Evolutionary conservation across 2,888 invertebrate species (phyloP).

Genomic region (Aspidiotus destructor): DNA sequence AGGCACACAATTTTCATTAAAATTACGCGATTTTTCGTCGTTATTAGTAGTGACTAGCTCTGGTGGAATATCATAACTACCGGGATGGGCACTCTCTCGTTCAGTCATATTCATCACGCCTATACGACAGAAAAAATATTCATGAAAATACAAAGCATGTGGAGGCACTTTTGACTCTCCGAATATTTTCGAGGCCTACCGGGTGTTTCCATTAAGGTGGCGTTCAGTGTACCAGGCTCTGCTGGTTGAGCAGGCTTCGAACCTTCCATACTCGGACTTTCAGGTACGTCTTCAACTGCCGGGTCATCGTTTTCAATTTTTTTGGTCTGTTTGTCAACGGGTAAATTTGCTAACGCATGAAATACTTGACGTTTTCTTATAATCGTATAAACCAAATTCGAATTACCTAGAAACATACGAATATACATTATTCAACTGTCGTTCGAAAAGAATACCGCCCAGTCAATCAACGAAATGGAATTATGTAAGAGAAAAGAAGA

Average conservation of each 20-base stretch:
- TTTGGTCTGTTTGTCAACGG: conserved; percentile 56
- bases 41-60: conserved; percentile 34
- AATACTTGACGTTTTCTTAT: conserved; percentile 97
- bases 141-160: neutral
- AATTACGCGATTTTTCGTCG: conserved; percentile 7
- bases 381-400: conserved; percentile 96
- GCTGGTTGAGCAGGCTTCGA: conserved; percentile 74
- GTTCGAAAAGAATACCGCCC: no score
- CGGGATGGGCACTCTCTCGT: conserved; percentile 72
- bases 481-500: no score
- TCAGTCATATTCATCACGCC: conserved; percentile 90
- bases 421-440: neutral
- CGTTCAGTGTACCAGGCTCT: conserved; percentile 83
- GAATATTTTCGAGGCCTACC: conserved; percentile 44
- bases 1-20: conserved; percentile 6
- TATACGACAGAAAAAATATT: conserved; percentile 38
- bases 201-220: conserved; percentile 83
- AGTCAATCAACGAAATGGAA: neutral
- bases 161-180: no score
- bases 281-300: conserved; percentile 39
- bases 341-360: conserved; percentile 92
- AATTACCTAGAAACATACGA: conserved; percentile 59
- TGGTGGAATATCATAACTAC: conserved; percentile 34
- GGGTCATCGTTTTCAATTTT: conserved; percentile 31
- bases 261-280: conserved; percentile 64